These are phyloP conservation scores for Tholera decimalis DNA, from an alignment of 2,888 invertebrate genomes.

Conservation along the genomic window DNA sequence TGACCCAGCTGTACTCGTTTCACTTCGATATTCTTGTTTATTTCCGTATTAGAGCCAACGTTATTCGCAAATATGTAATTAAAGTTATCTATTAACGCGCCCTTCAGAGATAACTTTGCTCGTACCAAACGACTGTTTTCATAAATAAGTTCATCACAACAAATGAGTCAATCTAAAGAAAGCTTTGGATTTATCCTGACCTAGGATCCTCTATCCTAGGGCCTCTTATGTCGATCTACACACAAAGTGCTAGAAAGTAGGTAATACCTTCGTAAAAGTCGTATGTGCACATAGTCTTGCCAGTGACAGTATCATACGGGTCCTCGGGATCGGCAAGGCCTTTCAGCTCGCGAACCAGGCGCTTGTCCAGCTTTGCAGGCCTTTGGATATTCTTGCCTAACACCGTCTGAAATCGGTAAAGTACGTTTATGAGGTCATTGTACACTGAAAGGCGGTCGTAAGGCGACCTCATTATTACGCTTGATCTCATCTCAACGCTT, in stretches of 20 bases:
- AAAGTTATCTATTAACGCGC: not conserved
- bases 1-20: not conserved
- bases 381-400: conserved; percentile 96
- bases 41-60: not conserved
- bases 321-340: conserved; percentile 94
- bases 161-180: not conserved
- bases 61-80: not conserved
- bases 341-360: conserved; percentile 95
- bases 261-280: conserved; percentile 99
- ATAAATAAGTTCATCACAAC: not conserved
- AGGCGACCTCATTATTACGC: too few species aligned
- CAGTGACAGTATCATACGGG: conserved; percentile 96
- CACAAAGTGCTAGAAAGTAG: not conserved
- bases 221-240: not conserved
- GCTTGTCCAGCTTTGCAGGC: conserved; percentile 96
- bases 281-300: conserved; percentile 98
- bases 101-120: not conserved
- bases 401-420: conserved; percentile 93
- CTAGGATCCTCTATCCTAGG: not conserved
- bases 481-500: too few species aligned
- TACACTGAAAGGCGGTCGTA: too few species aligned
- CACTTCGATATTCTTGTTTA: conserved; percentile 1
- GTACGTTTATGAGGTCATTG: too few species aligned
- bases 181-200: not conserved
- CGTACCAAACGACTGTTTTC: not conserved